Percentiles rank a stretch among this genome's conserved stretches.
Evolutionary conservation across 2,797 vertebrate species (phyloP).

Genomic region (Arvicola amphibius): DNA sequence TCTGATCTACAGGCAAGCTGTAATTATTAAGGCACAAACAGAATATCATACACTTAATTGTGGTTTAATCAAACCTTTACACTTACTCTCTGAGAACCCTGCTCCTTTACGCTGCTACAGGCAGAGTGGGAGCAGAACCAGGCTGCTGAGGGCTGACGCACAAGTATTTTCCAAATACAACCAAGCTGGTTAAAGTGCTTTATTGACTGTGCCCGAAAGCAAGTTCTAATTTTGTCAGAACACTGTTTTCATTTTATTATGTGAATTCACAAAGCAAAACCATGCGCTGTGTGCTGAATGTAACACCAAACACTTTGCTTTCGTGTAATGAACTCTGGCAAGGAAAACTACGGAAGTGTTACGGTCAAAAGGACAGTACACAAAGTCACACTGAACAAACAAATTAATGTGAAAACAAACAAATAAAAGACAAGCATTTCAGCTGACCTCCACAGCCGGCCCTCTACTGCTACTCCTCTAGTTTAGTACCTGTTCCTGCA

Average conservation of each 20-base stretch:
- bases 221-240: constrained; percentile 68
- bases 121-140: constrained; percentile 42
- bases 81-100: constrained; percentile 68
- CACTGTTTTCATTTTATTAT: constrained; percentile 66
- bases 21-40: no score
- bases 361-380: constrained; percentile 26
- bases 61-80: constrained; percentile 71
- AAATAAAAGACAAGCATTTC: background rate
- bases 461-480: background rate
- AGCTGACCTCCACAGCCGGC: background rate
- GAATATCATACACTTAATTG: constrained; percentile 14
- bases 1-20: no score
- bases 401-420: background rate
- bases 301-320: constrained; percentile 14
- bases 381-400: constrained; percentile 60
- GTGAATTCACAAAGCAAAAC: constrained; percentile 63
- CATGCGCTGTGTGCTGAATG: background rate
- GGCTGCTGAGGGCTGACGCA: constrained; percentile 33
- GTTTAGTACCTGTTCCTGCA: constrained; percentile 3
- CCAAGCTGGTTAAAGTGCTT: constrained; percentile 61
- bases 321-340: background rate
- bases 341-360: background rate
- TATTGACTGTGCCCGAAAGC: constrained; percentile 63
- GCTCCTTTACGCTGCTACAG: constrained; percentile 66
- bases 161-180: background rate